Base-by-base conservation (phyloP, 64 coral and sea anemone genomes). In the Actinia tenebrosa region DNA sequence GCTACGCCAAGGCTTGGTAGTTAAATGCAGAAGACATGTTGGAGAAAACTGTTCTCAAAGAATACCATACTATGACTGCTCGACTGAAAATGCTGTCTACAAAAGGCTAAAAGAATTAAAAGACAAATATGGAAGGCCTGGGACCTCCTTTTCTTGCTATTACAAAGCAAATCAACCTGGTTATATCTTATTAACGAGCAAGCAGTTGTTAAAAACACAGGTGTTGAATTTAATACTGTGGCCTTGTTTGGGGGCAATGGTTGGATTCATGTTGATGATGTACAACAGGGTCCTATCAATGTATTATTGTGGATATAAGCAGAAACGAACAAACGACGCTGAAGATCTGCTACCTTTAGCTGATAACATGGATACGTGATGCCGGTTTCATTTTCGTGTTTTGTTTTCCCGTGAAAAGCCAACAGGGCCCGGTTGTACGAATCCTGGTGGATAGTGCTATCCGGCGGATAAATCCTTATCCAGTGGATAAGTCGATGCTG, bases 31-130 rank as follows among this genome's bases (percentile, higher is more conserved):
- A 54, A 85, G 55, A 85, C 53, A 64, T 59, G 83, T 85, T 19
- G 83, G 83, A 17, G 83, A 85, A 10, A 85, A 85, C 19, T 85
- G 83, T 30, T 85, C 83, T 7, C 26, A 61, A 17, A 85, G 4
- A 0, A 20, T 85, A 44, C 83, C 44, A 17, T 56, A 85, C 17
- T 85, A 85, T 44, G 83, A 85, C 25, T 85, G 83, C 26, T 25
- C 17, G 30, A 53, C 54, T 3, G 83, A 85, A 63, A 62, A 85
- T 7, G 6, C 3, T 16, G 83, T 85, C 3, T 85, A 85, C 53
- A 19, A 17, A 25, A 45, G 27, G 56, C 15, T 85, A 22, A 27
- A 63, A 85, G 20, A 7, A 22, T 85, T 85, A 4, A 55, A 61
- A 64, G 83, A 85, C 4, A 43, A 54, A 45, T 85, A 44, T 59